Percentiles rank a stretch among this genome's conserved stretches.
Conservation (phyloP, 2,888 invertebrate species). For the Polia nebulosa region DNA sequence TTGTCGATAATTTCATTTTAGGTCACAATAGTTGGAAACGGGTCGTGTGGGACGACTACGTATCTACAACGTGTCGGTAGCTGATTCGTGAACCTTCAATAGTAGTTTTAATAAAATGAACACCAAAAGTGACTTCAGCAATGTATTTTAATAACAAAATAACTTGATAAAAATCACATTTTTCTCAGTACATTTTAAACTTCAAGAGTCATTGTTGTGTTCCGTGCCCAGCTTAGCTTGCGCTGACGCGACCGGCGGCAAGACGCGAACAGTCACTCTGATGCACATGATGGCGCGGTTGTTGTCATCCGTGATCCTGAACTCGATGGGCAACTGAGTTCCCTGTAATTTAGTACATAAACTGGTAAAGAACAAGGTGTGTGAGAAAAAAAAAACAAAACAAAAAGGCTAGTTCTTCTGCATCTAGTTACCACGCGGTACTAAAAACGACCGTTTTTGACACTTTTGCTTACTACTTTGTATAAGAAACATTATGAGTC, state of each 20-base stretch:
- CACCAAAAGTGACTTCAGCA: neutral
- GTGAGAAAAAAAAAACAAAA: neutral
- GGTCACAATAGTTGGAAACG: too few species aligned
- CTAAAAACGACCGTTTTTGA: too few species aligned
- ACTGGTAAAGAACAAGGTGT: neutral
- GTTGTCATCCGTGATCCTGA: slow-evolving; percentile 26
- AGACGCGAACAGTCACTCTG: neutral
- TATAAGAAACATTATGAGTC: too few species aligned
- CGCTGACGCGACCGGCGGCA: neutral
- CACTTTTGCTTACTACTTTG: too few species aligned
- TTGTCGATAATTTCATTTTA: too few species aligned
- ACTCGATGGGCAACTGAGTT: slow-evolving; percentile 24
- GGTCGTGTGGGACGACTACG: too few species aligned
- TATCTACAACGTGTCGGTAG: too few species aligned
- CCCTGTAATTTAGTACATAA: slow-evolving; percentile 25
- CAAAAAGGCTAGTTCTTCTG: too few species aligned
- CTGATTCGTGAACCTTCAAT: neutral
- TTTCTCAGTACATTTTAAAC: neutral
- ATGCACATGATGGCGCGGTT: slow-evolving; percentile 1
- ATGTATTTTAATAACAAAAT: slow-evolving; percentile 4
- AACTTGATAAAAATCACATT: neutral
- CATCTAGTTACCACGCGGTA: too few species aligned
- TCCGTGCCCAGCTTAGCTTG: slow-evolving; percentile 18
- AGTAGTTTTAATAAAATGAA: slow-evolving; percentile 1
- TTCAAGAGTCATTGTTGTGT: slow-evolving; percentile 24